Evolutionary conservation across 2,797 vertebrate genomes (phyloP), one percentile per base, ranked within the genome.

Genomic region (Molossus molossus): DNA sequence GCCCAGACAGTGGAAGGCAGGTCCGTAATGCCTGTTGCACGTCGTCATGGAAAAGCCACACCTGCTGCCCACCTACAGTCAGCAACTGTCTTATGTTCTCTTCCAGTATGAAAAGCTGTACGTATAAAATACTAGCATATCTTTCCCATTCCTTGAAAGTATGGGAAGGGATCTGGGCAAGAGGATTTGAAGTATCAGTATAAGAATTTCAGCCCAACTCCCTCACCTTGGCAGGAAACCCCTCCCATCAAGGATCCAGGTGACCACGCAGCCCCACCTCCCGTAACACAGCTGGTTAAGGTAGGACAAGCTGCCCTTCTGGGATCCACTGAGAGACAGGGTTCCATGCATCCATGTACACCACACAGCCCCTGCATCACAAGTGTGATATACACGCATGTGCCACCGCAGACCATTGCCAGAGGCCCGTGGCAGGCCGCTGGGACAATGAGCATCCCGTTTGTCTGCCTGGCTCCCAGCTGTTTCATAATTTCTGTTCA

Each of bases 401-500:
- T 15, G 17, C 2, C 10, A 21, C 6, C 5, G 1, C 14, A 33
- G 9, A 9, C 45, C 33, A 10, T 1, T 0, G 57, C 33, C 80
- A 48, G 55, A 79, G n/a, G 50, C 14, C 45, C 0, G 2, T 23
- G 62, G 84, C 58, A 84, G n/a, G 65, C 80, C 0, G 14, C 55
- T 37, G 37, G 25, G 85, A 69, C 72, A 88, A 55, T 0, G 0
- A 33, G 55, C 12, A 75, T 23, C 60, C 72, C 14, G 58, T 13
- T 58, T 5, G 0, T 53, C 79, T 62, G 12, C n/a, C 58, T 14
- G 73, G 87, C 50, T 45, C 45, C 57, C n/a, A 73, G 80, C 27
- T 95, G 93, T 80, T 85, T 86, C 5, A 10, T 3, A 37, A 91
- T 87, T 90, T 88, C n/a, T 76, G 17, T 70, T 83, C 87, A 90